Conservation (phyloP, 1,140 invertebrate species). For the Ceratina australensis region DNA sequence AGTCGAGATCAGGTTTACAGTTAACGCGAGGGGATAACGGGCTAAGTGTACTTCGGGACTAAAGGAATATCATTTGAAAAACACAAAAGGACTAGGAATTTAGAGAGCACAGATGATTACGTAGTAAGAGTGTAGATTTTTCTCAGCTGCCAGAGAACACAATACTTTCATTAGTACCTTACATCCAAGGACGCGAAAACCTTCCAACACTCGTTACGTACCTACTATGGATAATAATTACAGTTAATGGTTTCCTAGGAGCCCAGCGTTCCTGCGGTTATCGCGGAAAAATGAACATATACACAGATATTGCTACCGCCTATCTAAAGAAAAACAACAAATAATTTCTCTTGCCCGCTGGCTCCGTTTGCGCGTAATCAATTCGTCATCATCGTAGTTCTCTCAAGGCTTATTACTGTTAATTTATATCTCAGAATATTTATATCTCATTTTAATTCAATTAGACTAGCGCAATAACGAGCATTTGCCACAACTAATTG, state of each 20-base stretch:
- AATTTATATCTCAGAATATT: not conserved
- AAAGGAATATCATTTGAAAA: not conserved
- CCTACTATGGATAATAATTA: not conserved
- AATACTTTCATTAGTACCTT: not conserved
- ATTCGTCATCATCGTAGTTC: not conserved
- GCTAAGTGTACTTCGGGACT: not conserved
- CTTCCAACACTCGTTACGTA: not conserved
- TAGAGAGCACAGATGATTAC: not conserved
- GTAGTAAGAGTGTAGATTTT: not conserved
- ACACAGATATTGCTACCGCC: not conserved
- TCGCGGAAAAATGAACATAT: not conserved
- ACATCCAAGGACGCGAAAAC: not conserved
- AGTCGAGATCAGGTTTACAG: slow-evolving; percentile 21
- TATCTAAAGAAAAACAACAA: too few species aligned
- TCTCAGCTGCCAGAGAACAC: not conserved
- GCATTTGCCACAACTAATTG: not conserved
- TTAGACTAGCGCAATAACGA: not conserved
- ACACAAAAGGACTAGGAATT: too few species aligned
- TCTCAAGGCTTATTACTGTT: not conserved
- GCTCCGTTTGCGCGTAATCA: not conserved
- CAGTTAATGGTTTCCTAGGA: not conserved
- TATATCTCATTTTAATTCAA: not conserved
- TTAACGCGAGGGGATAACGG: slow-evolving; percentile 19
- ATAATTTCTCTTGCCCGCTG: not conserved
- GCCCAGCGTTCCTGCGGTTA: not conserved